Conservation (phyloP, 2,888 invertebrate genomes). For the Hermaeophaga mercurialis region DNA sequence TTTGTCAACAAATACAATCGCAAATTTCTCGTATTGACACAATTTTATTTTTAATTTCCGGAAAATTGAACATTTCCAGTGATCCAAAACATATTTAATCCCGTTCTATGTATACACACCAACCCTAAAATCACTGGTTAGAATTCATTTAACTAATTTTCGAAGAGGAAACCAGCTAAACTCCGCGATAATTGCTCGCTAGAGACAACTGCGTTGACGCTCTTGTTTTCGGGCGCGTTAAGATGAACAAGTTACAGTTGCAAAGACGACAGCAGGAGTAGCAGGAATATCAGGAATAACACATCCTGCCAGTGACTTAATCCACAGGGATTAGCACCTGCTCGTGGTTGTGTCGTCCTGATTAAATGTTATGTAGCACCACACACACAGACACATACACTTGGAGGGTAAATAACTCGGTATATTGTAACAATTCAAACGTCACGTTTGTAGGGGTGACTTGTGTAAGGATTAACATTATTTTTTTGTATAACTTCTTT, state of each 20-base stretch:
- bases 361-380: conserved; percentile 50
- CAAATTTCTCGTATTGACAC: no score
- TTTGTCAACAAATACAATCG: no score
- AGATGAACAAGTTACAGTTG: conserved; percentile 11
- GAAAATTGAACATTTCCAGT: no score
- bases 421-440: conserved; percentile 22
- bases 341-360: conserved; percentile 51
- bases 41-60: no score
- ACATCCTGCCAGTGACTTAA: conserved; percentile 40
- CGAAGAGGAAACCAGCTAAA: conserved; percentile 9
- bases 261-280: conserved; percentile 13
- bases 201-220: conserved; percentile 18
- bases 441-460: conserved; percentile 5
- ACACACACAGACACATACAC: conserved; percentile 12
- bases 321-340: conserved; percentile 52
- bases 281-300: conserved; percentile 24
- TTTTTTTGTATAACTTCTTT: no score
- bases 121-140: background rate
- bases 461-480: conserved; percentile 2
- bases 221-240: conserved; percentile 12
- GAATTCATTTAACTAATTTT: conserved; percentile 19
- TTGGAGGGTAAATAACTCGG: conserved; percentile 8
- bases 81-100: no score
- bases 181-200: conserved; percentile 17
- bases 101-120: no score